Percentiles rank a stretch among this genome's conserved stretches.
Conservation (phyloP, 1,140 invertebrate genomes). For the Pachypeltis micranthus region DNA sequence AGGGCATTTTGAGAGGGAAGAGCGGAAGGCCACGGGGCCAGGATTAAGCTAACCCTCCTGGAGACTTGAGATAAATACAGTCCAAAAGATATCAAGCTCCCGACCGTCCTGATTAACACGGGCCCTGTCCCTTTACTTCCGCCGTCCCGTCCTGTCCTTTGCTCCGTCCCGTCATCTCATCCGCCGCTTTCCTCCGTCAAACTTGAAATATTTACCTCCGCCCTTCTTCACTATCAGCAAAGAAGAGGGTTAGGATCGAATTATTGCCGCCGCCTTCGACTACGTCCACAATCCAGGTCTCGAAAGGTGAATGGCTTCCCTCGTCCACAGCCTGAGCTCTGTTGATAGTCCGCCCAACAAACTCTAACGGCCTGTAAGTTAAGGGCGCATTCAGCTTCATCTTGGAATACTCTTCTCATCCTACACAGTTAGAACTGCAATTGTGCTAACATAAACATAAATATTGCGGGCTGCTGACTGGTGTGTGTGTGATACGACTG, state of each 20-base stretch:
- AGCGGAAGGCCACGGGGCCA: too few relatives aligned
- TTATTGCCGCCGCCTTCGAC: too few relatives aligned
- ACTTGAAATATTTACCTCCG: not conserved
- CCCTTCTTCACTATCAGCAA: not conserved
- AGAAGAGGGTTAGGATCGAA: not conserved
- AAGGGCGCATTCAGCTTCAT: not conserved
- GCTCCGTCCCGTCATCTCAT: not conserved
- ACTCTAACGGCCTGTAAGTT: not conserved
- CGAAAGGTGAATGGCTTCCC: too few relatives aligned
- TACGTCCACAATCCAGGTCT: too few relatives aligned
- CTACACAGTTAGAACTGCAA: not conserved
- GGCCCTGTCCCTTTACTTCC: not conserved
- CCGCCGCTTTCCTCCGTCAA: not conserved
- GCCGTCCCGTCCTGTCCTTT: too few relatives aligned
- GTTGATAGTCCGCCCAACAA: not conserved
- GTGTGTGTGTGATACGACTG: too few relatives aligned
- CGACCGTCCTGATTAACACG: slow-evolving; percentile 1
- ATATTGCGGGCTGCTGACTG: too few relatives aligned
- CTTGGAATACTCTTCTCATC: too few relatives aligned
- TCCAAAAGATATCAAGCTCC: slow-evolving; percentile 7
- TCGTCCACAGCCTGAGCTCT: not conserved
- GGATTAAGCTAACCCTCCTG: slow-evolving; percentile 6
- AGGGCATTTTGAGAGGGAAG: too few relatives aligned
- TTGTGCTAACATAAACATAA: not conserved
- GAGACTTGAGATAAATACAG: slow-evolving; percentile 4